phyloP scores from a whole-genome alignment of 2,888 invertebrate species.

The Lamellibrachia columna region DNA sequence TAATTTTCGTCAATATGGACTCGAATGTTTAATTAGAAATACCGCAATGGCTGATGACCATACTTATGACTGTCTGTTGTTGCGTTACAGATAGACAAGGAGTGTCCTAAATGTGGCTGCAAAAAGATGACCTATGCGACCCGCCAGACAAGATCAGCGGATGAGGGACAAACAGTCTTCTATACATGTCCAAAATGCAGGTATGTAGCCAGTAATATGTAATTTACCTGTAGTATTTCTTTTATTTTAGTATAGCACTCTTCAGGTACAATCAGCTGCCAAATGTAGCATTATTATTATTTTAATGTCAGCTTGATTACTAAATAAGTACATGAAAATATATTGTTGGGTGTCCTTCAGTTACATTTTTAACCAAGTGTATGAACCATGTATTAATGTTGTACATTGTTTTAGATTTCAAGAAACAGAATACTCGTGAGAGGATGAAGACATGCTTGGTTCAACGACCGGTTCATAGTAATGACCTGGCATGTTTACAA shows the following conservation, averaged over 20 bases:
- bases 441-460: neutral
- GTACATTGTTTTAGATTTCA: constrained; percentile 47
- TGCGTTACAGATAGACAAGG: constrained; percentile 60
- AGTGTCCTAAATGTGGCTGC: constrained; percentile 85
- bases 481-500: neutral
- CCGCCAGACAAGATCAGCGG: constrained; percentile 92
- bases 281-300: too few species aligned
- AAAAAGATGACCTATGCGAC: constrained; percentile 96
- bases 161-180: constrained; percentile 99
- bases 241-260: neutral
- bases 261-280: too few species aligned
- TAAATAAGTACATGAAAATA: neutral
- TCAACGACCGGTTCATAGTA: neutral
- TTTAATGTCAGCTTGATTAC: too few species aligned
- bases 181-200: constrained; percentile 95
- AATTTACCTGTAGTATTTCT: neutral
- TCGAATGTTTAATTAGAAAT: constrained; percentile 50
- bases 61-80: neutral
- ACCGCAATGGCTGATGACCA: neutral
- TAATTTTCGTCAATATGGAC: neutral
- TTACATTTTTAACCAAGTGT: neutral
- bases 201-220: constrained; percentile 68
- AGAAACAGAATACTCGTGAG: constrained; percentile 54
- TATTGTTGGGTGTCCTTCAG: too few species aligned
- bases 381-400: neutral